These are phyloP conservation scores for Caenorhabditis panamensis DNA, from an alignment of 2,888 invertebrate genomes.

Conservation along the genomic window DNA sequence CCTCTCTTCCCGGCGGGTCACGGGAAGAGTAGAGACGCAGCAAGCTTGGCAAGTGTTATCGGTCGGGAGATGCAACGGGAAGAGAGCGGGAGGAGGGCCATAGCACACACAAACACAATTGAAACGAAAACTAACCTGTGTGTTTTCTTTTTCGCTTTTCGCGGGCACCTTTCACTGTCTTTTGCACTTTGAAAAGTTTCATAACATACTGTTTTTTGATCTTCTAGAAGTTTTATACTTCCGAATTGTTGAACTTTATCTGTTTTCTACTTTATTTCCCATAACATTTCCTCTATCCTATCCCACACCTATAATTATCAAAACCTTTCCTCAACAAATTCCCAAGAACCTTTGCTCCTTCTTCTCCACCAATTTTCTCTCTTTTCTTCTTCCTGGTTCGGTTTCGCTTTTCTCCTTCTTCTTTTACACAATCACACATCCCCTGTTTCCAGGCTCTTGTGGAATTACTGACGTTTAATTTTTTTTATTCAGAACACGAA, in stretches of 20 bases:
- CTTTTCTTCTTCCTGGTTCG: neutral
- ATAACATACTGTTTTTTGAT: neutral
- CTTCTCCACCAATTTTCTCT: conserved; percentile 13
- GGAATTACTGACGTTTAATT: neutral
- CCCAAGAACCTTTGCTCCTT: neutral
- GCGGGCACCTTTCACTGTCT: neutral
- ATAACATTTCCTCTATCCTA: neutral
- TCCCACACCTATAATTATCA: conserved; percentile 1
- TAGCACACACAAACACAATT: conserved; percentile 35
- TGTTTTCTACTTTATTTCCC: too few species aligned
- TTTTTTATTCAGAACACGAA: conserved; percentile 1
- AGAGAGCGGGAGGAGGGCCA: conserved; percentile 30
- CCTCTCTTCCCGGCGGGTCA: conserved; percentile 10
- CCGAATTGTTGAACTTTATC: too few species aligned
- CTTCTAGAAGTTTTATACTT: conserved; percentile 1
- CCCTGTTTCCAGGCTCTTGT: too few species aligned
- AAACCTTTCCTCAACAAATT: conserved; percentile 3
- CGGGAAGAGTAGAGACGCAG: conserved; percentile 20
- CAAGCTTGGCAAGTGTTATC: conserved; percentile 33
- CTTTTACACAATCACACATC: conserved; percentile 6
- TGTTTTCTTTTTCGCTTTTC: conserved; percentile 42
- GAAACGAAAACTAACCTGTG: conserved; percentile 23
- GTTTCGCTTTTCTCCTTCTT: neutral
- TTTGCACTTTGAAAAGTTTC: conserved; percentile 1
- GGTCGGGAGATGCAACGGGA: conserved; percentile 47